phyloP scores from a whole-genome alignment of 2,113 vertebrate species.

The Eleginops maclovinus region DNA sequence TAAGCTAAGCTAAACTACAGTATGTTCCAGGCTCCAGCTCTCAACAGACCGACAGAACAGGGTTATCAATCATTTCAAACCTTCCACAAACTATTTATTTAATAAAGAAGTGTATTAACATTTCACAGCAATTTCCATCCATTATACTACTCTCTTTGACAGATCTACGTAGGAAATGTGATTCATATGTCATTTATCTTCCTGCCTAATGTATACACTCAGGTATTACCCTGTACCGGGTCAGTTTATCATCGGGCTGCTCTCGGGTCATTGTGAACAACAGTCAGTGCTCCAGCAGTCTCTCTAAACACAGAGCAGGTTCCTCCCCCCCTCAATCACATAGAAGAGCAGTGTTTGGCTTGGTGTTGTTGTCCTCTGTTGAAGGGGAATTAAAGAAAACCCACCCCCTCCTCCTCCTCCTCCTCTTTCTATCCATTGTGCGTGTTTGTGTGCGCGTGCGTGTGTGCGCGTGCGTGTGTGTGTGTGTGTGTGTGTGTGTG shows the following conservation, averaged over 20 bases:
- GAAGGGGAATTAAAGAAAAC: constrained; percentile 59
- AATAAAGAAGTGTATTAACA: neutral
- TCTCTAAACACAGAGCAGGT: constrained; percentile 7
- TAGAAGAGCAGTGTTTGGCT: constrained; percentile 31
- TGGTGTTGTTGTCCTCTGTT: constrained; percentile 47
- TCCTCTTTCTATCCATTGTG: constrained; percentile 44
- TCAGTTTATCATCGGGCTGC: constrained; percentile 25
- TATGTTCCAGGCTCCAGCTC: neutral
- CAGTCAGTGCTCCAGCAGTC: constrained; percentile 28
- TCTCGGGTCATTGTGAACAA: constrained; percentile 39
- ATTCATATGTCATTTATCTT: constrained; percentile 10
- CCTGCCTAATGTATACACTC: neutral
- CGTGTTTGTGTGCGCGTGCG: no score
- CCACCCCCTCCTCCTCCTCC: constrained; percentile 47
- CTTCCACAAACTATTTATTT: neutral
- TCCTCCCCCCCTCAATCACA: constrained; percentile 22
- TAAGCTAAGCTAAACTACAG: neutral
- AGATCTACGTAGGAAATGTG: neutral
- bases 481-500: constrained; percentile 30
- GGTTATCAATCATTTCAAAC: neutral
- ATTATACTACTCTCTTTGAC: neutral
- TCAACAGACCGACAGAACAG: neutral
- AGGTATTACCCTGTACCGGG: constrained; percentile 14
- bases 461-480: constrained; percentile 33
- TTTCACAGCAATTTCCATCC: neutral